Conservation (phyloP, 2,888 invertebrate species). For the Ethmia dodecea region DNA sequence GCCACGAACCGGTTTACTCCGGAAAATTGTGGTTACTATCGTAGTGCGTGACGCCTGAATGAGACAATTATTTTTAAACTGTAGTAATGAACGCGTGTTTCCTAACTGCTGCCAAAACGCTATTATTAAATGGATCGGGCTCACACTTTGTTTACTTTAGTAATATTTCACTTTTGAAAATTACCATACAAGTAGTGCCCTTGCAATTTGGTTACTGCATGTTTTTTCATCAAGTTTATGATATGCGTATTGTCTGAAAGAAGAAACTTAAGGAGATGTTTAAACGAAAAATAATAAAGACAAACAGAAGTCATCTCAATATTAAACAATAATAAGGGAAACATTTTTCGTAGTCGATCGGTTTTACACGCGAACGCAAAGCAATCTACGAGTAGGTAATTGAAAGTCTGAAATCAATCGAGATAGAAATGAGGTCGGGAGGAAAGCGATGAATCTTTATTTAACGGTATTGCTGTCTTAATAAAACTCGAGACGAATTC, state of each 20-base stretch:
- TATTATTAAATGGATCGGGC: slow-evolving; percentile 27
- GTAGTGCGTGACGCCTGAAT: slow-evolving; percentile 63
- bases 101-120: slow-evolving; percentile 50
- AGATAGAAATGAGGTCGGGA: slow-evolving; percentile 4
- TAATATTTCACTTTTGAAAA: too few species aligned
- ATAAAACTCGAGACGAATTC: not conserved
- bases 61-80: slow-evolving; percentile 71
- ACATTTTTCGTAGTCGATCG: too few species aligned
- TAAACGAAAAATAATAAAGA: too few species aligned
- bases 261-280: too few species aligned
- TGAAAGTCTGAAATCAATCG: slow-evolving; percentile 6
- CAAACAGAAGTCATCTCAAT: too few species aligned
- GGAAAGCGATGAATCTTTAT: slow-evolving; percentile 12
- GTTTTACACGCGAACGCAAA: slow-evolving; percentile 2
- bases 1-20: slow-evolving; percentile 57
- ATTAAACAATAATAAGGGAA: too few species aligned
- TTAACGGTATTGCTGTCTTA: slow-evolving; percentile 10
- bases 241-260: too few species aligned
- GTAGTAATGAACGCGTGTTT: slow-evolving; percentile 45
- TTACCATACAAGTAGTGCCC: too few species aligned
- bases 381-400: slow-evolving; percentile 13
- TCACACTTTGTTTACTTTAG: too few species aligned
- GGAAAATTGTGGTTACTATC: slow-evolving; percentile 70
- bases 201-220: too few species aligned
- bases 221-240: too few species aligned